These are phyloP conservation scores for Drosophila sucinea DNA, from an alignment of 1,140 invertebrate genomes.

Conservation along the genomic window DNA sequence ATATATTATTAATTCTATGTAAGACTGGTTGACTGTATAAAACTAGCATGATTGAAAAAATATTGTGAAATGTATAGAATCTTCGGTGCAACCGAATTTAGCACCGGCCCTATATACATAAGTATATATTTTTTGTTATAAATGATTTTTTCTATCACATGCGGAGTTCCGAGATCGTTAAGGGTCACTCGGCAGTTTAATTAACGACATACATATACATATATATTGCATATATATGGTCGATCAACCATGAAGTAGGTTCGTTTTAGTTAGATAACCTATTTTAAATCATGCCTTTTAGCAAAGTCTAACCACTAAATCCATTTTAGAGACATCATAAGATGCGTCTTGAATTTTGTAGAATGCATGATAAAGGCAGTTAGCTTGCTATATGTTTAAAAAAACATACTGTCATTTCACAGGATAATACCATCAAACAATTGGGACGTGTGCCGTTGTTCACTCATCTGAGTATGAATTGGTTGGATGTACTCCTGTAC, in stretches of 20 bases:
- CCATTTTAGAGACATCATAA: too few relatives aligned
- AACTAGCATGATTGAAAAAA: background rate
- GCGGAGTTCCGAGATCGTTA: background rate
- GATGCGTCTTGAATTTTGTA: too few relatives aligned
- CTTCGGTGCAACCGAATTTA: background rate
- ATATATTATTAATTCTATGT: background rate
- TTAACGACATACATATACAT: too few relatives aligned
- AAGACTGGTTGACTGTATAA: constrained; percentile 1
- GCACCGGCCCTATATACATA: background rate
- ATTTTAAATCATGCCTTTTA: background rate
- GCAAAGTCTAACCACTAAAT: background rate
- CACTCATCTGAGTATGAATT: too few relatives aligned
- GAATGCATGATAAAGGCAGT: too few relatives aligned
- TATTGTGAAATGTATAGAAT: constrained; percentile 6
- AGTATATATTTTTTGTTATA: background rate
- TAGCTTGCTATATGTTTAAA: too few relatives aligned
- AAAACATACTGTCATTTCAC: too few relatives aligned
- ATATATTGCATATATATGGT: background rate
- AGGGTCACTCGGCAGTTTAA: background rate
- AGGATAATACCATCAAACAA: too few relatives aligned
- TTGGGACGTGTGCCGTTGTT: too few relatives aligned
- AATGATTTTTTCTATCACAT: background rate
- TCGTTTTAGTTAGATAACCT: background rate
- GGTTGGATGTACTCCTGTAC: too few relatives aligned
- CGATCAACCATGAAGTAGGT: background rate